Base-by-base conservation (phyloP, 2,113 vertebrate species). In the Lipotes vexillifer region DNA sequence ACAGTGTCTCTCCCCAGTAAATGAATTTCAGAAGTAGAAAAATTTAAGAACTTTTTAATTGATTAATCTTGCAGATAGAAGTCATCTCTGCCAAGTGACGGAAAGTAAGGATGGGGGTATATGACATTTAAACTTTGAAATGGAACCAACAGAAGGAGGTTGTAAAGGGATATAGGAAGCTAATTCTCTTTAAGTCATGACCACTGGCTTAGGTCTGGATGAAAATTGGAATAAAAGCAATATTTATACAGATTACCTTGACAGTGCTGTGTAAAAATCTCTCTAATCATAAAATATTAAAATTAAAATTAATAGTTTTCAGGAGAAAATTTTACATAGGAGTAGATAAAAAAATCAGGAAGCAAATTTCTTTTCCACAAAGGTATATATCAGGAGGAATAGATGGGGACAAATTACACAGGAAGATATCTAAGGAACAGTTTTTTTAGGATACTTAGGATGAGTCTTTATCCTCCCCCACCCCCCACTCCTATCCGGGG, bases 401-500 rank as follows among this genome's bases (percentile, higher is more conserved):
- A 36, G 20, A 9, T 44, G 49, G 14, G 18, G 14, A 46, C 4
- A 63, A 83, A 91, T 44, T 74, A 25, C 41, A n/a, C 4, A 68
- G 29, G 36, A 92, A 68, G 8, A 69, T 82, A 65, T 14, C 10
- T 75, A 88, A 74, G 20, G 25, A 83, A 78, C 0, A 29, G 31
- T 5, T 61, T 25, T n/a, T 71, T 63, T 17, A 59, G 44, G 59
- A 90, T 41, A 86, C 27, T 80, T 59, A 72, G 17, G 1, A 36
- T 91, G 18, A 31, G 1, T 7, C 49, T 41, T 63, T 65, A 20
- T 61, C 10, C 31, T 18, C 29, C 8, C 41, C 38, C 44, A 2
- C 11, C 3, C 1, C 2, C 0, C 5, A 29, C 7, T 1, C 1
- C 4, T 0, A 0, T 3, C 4, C 18, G 20, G 25, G 33, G 27